Conservation (phyloP, 2,888 invertebrate species). For the Oscheius onirici region DNA sequence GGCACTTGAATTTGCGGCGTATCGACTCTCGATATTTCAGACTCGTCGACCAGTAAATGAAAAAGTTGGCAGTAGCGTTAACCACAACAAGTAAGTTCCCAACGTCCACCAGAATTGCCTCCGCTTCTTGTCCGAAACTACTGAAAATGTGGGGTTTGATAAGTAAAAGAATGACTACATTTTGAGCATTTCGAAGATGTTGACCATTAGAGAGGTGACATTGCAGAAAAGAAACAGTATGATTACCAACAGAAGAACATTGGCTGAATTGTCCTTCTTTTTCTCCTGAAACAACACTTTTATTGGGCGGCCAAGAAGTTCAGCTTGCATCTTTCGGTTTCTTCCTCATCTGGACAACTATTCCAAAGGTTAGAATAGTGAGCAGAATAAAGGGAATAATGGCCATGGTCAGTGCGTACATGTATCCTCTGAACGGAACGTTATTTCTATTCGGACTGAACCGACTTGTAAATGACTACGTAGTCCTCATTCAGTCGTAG, state of each 20-base stretch:
- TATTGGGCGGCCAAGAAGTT: too few species aligned
- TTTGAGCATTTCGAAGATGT: conserved; percentile 63
- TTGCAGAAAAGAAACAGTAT: conserved; percentile 64
- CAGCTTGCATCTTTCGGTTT: conserved; percentile 19
- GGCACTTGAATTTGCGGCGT: background rate
- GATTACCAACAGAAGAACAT: conserved; percentile 64
- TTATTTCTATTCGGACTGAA: background rate
- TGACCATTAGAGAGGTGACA: conserved; percentile 62
- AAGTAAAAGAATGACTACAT: conserved; percentile 42
- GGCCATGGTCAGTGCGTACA: conserved; percentile 64
- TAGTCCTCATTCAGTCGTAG: conserved; percentile 60
- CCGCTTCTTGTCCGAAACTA: conserved; percentile 35
- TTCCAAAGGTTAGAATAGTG: conserved; percentile 56
- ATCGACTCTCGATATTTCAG: conserved; percentile 36
- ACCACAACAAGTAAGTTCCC: conserved; percentile 67
- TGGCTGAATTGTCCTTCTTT: conserved; percentile 38
- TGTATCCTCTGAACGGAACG: conserved; percentile 55
- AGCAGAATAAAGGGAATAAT: conserved; percentile 62
- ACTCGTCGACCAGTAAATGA: conserved; percentile 58
- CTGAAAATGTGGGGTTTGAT: conserved; percentile 37
- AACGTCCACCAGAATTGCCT: conserved; percentile 63
- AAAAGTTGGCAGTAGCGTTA: conserved; percentile 68
- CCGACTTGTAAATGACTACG: conserved; percentile 63
- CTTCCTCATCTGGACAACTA: conserved; percentile 48
- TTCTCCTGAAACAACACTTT: background rate